Percentiles rank a stretch among this genome's conserved stretches.
Conservation (phyloP, 2,113 vertebrate genomes). For the Phodopus roborovskii region DNA sequence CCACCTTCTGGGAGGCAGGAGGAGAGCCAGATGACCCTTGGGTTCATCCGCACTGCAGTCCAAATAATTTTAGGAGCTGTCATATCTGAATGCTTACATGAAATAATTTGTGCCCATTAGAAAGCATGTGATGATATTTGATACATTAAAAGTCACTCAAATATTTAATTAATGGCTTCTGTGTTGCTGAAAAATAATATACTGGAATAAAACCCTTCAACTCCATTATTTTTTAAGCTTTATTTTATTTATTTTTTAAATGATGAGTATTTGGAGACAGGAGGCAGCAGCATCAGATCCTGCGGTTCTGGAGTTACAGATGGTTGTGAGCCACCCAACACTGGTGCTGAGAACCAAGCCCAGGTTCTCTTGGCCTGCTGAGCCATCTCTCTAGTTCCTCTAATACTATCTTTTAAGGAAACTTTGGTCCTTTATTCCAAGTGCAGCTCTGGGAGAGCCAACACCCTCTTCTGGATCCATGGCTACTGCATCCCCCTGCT, state of each 20-base stretch:
- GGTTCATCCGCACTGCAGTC: neutral
- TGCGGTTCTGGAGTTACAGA: neutral
- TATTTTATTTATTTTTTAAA: neutral
- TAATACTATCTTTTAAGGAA: neutral
- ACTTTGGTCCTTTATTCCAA: neutral
- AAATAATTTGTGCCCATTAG: neutral
- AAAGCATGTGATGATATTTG: neutral
- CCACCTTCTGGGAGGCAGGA: neutral
- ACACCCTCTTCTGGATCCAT: neutral
- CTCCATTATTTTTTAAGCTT: neutral
- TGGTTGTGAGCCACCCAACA: neutral
- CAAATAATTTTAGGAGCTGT: neutral
- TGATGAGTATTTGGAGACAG: neutral
- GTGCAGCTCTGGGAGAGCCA: neutral
- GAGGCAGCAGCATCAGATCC: neutral
- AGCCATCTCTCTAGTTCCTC: neutral
- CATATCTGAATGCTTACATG: neutral
- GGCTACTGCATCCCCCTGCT: neutral
- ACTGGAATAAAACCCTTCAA: neutral
- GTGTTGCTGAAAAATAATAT: neutral
- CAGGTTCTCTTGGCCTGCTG: neutral
- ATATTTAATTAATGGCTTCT: slow-evolving; percentile 18
- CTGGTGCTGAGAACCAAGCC: neutral
- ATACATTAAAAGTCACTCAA: neutral
- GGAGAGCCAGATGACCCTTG: neutral